These are phyloP conservation scores for Trididemnum clinides DNA, from an alignment of 23 tunicate species.

Conservation along the genomic window DNA sequence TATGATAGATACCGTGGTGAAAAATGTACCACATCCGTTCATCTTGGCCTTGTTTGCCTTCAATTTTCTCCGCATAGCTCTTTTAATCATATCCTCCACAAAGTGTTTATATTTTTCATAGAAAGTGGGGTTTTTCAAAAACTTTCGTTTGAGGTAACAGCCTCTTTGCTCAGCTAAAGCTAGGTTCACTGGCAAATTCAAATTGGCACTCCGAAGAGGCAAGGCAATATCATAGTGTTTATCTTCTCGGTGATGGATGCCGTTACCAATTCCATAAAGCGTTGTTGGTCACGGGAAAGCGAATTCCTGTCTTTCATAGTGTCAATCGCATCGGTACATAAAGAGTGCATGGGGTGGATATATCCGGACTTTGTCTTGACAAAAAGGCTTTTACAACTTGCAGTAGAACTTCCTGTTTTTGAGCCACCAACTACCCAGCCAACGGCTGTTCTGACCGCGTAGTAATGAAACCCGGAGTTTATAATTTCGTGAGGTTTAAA, in stretches of 20 bases:
- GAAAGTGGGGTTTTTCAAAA: neutral
- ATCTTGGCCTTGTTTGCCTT: neutral
- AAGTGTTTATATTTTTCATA: neutral
- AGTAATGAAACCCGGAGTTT: neutral
- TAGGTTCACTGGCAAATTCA: neutral
- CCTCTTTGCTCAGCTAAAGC: neutral
- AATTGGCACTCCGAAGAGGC: neutral
- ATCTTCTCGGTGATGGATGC: neutral
- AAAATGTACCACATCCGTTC: neutral
- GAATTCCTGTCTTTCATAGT: neutral
- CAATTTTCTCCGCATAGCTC: neutral
- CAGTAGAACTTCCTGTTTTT: neutral
- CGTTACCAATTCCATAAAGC: neutral
- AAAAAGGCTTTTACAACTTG: neutral
- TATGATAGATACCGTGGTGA: conserved; percentile 47
- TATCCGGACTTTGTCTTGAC: neutral
- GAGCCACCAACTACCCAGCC: neutral
- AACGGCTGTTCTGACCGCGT: neutral
- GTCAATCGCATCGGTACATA: neutral
- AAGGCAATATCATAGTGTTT: neutral
- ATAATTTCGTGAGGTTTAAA: neutral
- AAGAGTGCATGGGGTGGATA: neutral
- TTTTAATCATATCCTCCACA: neutral
- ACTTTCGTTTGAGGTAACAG: neutral
- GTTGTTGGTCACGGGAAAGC: neutral